Evolutionary conservation across 2,113 vertebrate genomes (phyloP).

Genomic region (Pangasianodon hypophthalmus): DNA sequence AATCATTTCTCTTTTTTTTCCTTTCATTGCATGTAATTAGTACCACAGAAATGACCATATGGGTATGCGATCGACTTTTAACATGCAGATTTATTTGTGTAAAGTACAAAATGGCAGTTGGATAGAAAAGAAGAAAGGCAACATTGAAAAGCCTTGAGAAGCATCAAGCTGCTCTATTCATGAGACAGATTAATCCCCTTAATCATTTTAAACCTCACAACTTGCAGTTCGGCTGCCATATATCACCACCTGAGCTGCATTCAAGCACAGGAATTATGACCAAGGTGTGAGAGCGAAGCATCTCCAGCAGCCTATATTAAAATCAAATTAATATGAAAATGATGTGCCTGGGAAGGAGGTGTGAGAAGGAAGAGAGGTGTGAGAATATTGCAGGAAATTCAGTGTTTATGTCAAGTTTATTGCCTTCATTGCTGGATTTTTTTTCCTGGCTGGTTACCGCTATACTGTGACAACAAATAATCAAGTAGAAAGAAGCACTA

Average conservation of each 20-base stretch:
- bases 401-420: neutral
- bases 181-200: slow-evolving; percentile 22
- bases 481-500: neutral
- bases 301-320: slow-evolving; percentile 4
- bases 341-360: slow-evolving; percentile 5
- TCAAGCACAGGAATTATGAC: neutral
- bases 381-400: neutral
- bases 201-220: slow-evolving; percentile 36
- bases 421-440: neutral
- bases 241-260: slow-evolving; percentile 1
- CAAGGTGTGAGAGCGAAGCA: neutral
- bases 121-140: slow-evolving; percentile 6
- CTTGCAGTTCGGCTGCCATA: neutral
- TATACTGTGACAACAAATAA: neutral
- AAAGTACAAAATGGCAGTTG: slow-evolving; percentile 24
- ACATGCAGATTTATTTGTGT: slow-evolving; percentile 24
- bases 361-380: slow-evolving; percentile 15
- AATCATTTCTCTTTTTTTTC: neutral
- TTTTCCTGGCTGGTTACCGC: neutral
- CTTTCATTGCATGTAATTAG: slow-evolving; percentile 27
- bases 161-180: slow-evolving; percentile 19
- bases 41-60: neutral
- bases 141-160: slow-evolving; percentile 11
- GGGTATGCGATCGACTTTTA: slow-evolving; percentile 18
- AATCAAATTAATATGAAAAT: slow-evolving; percentile 36